Conservation (phyloP, 2,888 invertebrate species). For the Acrobasis suavella region DNA sequence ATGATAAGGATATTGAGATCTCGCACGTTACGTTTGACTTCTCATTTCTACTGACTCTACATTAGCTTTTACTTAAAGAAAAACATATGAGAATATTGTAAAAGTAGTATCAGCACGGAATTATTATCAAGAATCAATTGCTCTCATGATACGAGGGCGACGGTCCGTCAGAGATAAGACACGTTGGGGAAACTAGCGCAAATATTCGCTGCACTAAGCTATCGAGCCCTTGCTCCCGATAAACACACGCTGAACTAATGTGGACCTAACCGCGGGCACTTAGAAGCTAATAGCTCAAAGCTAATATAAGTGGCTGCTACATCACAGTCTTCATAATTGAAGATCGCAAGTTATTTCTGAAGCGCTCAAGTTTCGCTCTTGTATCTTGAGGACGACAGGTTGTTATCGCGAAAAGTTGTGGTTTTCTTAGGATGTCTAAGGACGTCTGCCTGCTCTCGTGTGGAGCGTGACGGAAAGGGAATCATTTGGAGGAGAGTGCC, state of each 20-base stretch:
- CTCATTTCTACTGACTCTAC: not conserved
- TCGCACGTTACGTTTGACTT: too few species aligned
- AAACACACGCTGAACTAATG: constrained; percentile 34
- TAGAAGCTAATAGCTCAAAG: constrained; percentile 46
- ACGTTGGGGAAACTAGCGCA: constrained; percentile 60
- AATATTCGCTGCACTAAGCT: constrained; percentile 52
- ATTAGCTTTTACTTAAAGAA: not conserved
- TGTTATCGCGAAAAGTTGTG: constrained; percentile 4
- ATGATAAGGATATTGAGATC: too few species aligned
- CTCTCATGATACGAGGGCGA: constrained; percentile 44
- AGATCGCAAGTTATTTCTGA: constrained; percentile 40
- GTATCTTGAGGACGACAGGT: constrained; percentile 29
- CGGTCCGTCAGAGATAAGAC: constrained; percentile 60
- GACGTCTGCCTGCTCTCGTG: constrained; percentile 29
- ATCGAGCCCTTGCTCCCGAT: constrained; percentile 34
- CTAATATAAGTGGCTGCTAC: constrained; percentile 39
- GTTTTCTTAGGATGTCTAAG: constrained; percentile 23
- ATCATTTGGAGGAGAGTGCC: constrained; percentile 43
- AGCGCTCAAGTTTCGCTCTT: constrained; percentile 38
- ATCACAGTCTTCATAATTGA: constrained; percentile 33
- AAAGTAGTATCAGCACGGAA: constrained; percentile 33
- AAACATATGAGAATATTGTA: not conserved
- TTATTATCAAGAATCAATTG: constrained; percentile 53
- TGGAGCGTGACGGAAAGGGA: constrained; percentile 52
- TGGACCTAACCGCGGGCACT: constrained; percentile 52